Evolutionary conservation across 2,797 vertebrate species (phyloP).

Genomic region (Rhodeus uyekii): DNA sequence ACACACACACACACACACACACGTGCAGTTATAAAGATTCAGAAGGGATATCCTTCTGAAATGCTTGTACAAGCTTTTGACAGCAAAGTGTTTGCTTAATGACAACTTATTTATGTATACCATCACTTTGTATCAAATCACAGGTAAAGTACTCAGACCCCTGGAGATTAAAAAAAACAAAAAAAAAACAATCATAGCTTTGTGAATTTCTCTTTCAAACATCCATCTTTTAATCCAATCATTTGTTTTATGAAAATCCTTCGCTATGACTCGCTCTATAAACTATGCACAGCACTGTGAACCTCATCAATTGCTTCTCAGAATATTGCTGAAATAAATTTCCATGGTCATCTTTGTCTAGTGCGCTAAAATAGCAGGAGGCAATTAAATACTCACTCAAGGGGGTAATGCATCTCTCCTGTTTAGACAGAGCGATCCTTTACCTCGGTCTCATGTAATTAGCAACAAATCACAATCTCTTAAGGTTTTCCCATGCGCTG

Average conservation of each 20-base stretch:
- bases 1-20: too few relatives aligned
- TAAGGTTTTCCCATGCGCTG: conserved; percentile 36
- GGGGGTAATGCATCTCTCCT: conserved; percentile 45
- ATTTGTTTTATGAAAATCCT: conserved; percentile 12
- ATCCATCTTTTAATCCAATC: background rate
- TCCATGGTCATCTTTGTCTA: conserved; percentile 32
- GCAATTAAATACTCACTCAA: conserved; percentile 36
- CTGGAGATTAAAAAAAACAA: background rate
- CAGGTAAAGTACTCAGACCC: background rate
- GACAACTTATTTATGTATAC: background rate
- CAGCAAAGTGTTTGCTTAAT: background rate
- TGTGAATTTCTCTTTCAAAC: background rate
- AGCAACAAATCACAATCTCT: conserved; percentile 53
- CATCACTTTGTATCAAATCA: background rate
- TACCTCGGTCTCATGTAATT: conserved; percentile 46
- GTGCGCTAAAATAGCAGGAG: conserved; percentile 20
- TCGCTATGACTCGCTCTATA: background rate
- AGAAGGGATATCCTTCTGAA: too few relatives aligned
- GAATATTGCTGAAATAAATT: conserved; percentile 36
- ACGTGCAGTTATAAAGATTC: too few relatives aligned
- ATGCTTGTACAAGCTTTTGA: too few relatives aligned
- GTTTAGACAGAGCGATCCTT: conserved; percentile 33
- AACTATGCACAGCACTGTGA: background rate
- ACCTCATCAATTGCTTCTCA: conserved; percentile 12
- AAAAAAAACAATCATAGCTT: background rate